Evolutionary conservation across 2,797 vertebrate genomes (phyloP).

Genomic region (Sebastes umbrosus): DNA sequence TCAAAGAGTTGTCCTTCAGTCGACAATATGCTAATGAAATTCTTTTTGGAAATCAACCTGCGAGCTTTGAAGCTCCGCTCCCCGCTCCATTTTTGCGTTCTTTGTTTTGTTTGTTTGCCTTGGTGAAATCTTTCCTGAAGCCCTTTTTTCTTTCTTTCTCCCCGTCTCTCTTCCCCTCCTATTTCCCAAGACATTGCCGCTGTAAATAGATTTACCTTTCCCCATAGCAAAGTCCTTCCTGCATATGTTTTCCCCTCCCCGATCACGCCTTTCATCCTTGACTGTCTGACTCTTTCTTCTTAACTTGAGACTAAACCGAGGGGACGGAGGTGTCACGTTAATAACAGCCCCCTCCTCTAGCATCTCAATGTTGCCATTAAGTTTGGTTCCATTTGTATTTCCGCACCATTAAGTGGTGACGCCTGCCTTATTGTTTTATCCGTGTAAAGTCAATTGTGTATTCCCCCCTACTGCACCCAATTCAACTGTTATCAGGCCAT

Average conservation of each 20-base stretch:
- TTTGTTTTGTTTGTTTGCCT: constrained; percentile 70
- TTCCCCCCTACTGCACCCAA: not conserved
- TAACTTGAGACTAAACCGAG: constrained; percentile 37
- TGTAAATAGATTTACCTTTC: constrained; percentile 82
- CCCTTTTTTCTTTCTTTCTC: constrained; percentile 23
- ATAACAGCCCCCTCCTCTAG: constrained; percentile 10
- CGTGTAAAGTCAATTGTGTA: not conserved
- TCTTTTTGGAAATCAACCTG: constrained; percentile 65
- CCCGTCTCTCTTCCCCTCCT: constrained; percentile 17
- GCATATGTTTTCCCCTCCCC: constrained; percentile 34
- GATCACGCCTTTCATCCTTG: constrained; percentile 58
- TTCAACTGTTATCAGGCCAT: too few species aligned
- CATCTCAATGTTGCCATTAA: constrained; percentile 22
- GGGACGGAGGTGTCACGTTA: constrained; percentile 35
- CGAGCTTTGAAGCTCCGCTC: constrained; percentile 56
- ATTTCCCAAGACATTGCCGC: constrained; percentile 69
- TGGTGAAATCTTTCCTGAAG: constrained; percentile 69
- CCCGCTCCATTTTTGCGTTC: constrained; percentile 39
- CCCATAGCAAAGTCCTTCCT: constrained; percentile 70
- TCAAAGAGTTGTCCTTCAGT: constrained; percentile 53
- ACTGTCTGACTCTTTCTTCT: constrained; percentile 32
- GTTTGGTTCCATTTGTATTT: constrained; percentile 26
- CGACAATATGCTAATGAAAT: constrained; percentile 62
- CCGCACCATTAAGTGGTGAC: not conserved
- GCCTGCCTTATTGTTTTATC: not conserved